phyloP scores from a whole-genome alignment of 2,113 vertebrate species.

The Corynorhinus townsendii region DNA sequence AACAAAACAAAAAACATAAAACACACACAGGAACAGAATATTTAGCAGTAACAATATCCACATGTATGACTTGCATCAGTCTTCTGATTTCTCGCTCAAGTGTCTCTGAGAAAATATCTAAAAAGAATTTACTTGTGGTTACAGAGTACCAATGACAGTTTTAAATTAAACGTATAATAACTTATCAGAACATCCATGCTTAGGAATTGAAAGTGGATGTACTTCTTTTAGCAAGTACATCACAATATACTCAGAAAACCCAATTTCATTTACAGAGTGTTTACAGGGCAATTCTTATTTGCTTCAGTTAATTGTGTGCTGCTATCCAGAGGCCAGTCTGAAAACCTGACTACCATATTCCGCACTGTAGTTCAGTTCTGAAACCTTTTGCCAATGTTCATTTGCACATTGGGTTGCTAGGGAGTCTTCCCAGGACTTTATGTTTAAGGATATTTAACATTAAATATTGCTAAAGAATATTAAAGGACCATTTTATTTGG shows the following conservation, averaged over 20 bases:
- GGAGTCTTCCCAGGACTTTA: not conserved
- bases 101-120: not conserved
- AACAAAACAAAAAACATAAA: not conserved
- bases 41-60: not conserved
- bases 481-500: not conserved
- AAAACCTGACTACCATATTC: not conserved
- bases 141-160: not conserved
- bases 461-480: not conserved
- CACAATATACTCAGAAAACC: not conserved
- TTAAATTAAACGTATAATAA: not conserved
- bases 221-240: not conserved
- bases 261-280: not conserved
- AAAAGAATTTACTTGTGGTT: conserved; percentile 17
- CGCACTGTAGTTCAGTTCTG: not conserved
- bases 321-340: not conserved
- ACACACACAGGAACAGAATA: not conserved
- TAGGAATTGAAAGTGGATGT: not conserved
- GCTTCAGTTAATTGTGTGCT: not conserved
- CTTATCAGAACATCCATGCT: not conserved
- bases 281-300: not conserved
- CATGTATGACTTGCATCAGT: not conserved
- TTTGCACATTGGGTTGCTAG: not conserved
- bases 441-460: not conserved
- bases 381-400: not conserved
- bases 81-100: not conserved